Evolutionary conservation across 2,113 vertebrate genomes (phyloP).

Genomic region (Carassius gibelio): DNA sequence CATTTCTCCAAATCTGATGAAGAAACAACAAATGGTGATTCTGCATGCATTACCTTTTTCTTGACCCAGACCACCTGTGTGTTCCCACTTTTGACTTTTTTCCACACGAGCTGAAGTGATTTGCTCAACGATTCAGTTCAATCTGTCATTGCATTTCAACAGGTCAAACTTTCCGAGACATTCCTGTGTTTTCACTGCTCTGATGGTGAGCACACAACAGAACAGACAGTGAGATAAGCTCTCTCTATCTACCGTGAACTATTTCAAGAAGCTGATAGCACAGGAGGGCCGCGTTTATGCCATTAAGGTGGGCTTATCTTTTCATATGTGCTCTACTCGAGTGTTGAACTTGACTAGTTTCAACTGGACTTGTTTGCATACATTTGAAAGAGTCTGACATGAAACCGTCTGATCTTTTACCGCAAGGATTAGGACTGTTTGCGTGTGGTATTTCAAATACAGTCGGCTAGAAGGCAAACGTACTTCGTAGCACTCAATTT

Average conservation of each 20-base stretch:
- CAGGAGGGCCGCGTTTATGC: conserved; percentile 12
- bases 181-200: conserved; percentile 21
- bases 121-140: neutral
- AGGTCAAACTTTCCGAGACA: conserved; percentile 38
- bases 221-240: conserved; percentile 51
- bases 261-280: conserved; percentile 53
- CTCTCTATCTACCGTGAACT: conserved; percentile 45
- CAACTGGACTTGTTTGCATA: conserved; percentile 46
- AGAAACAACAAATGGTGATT: neutral
- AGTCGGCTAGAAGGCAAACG: neutral
- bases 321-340: conserved; percentile 12
- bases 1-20: too few relatives aligned
- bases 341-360: conserved; percentile 42
- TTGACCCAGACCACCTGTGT: neutral
- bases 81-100: neutral
- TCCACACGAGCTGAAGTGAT: neutral
- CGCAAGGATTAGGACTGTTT: conserved; percentile 25
- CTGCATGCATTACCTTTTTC: neutral
- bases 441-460: conserved; percentile 30
- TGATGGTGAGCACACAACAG: conserved; percentile 39
- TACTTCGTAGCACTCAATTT: neutral
- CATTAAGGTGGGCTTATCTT: conserved; percentile 45
- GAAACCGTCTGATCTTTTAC: conserved; percentile 30
- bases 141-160: conserved; percentile 7
- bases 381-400: conserved; percentile 29